phyloP scores from a whole-genome alignment of 2,113 vertebrate species.

The Mandrillus leucophaeus region DNA sequence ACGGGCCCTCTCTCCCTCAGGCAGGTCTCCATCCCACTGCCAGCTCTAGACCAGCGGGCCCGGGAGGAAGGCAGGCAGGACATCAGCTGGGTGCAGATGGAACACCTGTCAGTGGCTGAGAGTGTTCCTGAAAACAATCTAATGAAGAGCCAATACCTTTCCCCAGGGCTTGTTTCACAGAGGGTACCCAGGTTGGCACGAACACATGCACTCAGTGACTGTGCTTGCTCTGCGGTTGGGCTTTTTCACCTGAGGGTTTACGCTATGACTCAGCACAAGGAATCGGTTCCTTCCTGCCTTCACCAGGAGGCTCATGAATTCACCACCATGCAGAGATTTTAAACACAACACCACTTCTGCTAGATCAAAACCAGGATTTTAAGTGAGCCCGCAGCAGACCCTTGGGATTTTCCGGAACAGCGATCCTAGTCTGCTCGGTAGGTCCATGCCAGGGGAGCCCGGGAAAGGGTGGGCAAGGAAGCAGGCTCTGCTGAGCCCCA shows the following conservation, averaged over 20 bases:
- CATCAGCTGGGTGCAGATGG: rapidly evolving
- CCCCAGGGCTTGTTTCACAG: background rate
- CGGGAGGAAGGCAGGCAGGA: background rate
- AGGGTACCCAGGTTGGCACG: background rate
- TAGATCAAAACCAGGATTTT: background rate
- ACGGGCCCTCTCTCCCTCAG: background rate
- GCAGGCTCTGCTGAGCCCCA: too few species aligned
- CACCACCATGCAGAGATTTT: background rate
- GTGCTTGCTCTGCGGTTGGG: rapidly evolving
- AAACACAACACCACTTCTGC: background rate
- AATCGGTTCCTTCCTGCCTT: background rate
- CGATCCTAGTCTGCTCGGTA: background rate
- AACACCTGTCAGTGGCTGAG: background rate
- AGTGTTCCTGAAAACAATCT: background rate
- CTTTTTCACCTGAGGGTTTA: background rate
- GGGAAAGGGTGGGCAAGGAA: background rate
- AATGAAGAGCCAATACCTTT: background rate
- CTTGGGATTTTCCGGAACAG: background rate
- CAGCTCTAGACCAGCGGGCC: background rate
- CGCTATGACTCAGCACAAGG: slow-evolving; percentile 7
- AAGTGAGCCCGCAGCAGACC: background rate
- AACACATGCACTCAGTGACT: too few species aligned
- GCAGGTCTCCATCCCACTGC: background rate
- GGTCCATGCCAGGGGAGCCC: background rate
- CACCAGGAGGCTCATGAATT: background rate